These are phyloP conservation scores for Zeus faber DNA, from an alignment of 2,113 vertebrate genomes.

Conservation along the genomic window DNA sequence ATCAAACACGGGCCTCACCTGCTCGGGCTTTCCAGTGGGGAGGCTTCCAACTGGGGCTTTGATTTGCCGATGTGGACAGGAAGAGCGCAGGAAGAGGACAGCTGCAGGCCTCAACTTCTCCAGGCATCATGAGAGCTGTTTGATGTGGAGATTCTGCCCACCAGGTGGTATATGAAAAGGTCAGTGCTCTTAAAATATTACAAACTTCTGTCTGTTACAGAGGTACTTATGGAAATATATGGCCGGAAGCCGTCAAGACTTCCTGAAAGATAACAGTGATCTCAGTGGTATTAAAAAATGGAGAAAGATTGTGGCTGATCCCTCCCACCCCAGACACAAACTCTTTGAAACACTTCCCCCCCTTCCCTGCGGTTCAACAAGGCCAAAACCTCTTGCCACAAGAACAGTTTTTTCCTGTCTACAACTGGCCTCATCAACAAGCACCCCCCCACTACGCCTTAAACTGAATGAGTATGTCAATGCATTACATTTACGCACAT, in stretches of 20 bases:
- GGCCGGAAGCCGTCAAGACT: conserved; percentile 9
- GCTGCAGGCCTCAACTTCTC: conserved; percentile 25
- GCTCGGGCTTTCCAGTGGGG: conserved; percentile 31
- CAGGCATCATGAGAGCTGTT: conserved; percentile 48
- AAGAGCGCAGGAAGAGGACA: neutral
- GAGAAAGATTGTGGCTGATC: no score
- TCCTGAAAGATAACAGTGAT: neutral
- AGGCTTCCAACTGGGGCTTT: conserved; percentile 45
- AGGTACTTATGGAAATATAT: conserved; percentile 15
- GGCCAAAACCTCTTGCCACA: no score
- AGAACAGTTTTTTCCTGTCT: no score
- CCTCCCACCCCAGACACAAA: no score
- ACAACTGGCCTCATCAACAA: no score
- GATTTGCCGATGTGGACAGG: conserved; percentile 41
- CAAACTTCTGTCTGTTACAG: conserved; percentile 35
- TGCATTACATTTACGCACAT: no score
- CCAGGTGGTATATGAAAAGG: conserved; percentile 46
- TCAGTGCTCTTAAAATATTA: conserved; percentile 47
- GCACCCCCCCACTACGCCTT: no score
- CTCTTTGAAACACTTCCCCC: no score
- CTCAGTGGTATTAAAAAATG: no score
- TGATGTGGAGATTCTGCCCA: conserved; percentile 67
- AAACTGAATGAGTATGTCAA: no score
- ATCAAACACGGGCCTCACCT: conserved; percentile 26
- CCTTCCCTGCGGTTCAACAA: no score